phyloP scores from a whole-genome alignment of 2,113 vertebrate genomes.

The Eptesicus fuscus region DNA sequence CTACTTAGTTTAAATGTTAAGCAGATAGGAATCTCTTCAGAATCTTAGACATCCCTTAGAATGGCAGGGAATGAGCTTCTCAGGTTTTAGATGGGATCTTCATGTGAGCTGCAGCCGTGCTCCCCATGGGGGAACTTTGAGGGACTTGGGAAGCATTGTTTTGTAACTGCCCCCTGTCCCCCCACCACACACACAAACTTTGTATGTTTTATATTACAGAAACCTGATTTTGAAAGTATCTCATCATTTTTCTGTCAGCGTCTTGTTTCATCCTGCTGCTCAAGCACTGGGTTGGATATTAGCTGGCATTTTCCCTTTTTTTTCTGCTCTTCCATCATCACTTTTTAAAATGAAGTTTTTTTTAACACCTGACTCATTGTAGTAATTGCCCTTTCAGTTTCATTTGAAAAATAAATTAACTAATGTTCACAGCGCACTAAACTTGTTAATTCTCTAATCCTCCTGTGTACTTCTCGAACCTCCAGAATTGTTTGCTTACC shows the following conservation, averaged over 20 bases:
- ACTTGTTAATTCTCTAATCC: neutral
- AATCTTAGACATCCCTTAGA: neutral
- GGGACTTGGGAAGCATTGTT: neutral
- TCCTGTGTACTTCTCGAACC: neutral
- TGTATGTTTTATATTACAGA: neutral
- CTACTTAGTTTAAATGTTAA: neutral
- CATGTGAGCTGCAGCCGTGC: neutral
- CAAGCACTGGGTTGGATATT: neutral
- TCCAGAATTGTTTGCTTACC: neutral
- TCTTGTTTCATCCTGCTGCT: neutral
- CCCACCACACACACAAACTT: neutral
- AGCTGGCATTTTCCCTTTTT: neutral
- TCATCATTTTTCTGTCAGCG: neutral
- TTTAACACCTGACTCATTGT: neutral
- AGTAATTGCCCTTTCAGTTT: neutral
- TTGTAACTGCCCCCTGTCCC: neutral
- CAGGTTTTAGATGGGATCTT: neutral
- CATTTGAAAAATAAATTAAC: conserved; percentile 34
- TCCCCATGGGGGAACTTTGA: neutral
- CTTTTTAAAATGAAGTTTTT: neutral
- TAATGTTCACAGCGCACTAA: neutral
- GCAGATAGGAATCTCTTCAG: neutral
- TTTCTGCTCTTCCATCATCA: neutral
- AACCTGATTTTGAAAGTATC: neutral
- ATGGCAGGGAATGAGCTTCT: neutral